Percentiles rank a stretch among this genome's conserved stretches.
These are phyloP conservation scores for Gymnoscopelus braueri DNA, from an alignment of 2,797 vertebrate genomes.

Conservation along the genomic window DNA sequence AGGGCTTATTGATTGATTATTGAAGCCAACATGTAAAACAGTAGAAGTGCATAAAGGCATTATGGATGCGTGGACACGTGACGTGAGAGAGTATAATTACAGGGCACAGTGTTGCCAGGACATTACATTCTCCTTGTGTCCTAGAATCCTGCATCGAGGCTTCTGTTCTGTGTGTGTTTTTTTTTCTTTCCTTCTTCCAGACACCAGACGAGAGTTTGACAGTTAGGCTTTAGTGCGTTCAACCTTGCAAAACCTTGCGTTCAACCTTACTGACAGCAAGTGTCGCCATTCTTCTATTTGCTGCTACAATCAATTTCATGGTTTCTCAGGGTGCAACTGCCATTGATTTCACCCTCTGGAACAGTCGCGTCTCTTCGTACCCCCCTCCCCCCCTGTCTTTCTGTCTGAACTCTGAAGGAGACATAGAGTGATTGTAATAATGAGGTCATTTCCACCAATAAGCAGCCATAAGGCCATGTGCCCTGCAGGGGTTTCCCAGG, in stretches of 20 bases:
- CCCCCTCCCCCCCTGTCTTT: not conserved
- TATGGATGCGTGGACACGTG: no score
- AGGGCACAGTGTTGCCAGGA: no score
- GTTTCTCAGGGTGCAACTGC: not conserved
- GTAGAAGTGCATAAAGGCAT: no score
- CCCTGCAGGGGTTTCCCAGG: not conserved
- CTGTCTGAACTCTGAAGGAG: not conserved
- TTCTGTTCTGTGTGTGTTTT: no score
- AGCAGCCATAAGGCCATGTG: not conserved
- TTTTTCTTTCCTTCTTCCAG: not conserved
- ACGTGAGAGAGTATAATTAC: no score
- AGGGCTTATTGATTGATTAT: no score
- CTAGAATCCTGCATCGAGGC: no score
- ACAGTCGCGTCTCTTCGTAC: not conserved
- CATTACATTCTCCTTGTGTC: no score
- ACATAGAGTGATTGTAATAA: slow-evolving; percentile 14
- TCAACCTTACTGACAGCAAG: not conserved
- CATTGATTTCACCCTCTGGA: not conserved
- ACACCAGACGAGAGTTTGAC: not conserved
- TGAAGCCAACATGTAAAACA: no score
- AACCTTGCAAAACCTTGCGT: not conserved
- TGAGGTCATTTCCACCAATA: slow-evolving; percentile 32
- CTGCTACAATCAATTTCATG: not conserved
- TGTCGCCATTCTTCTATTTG: not conserved
- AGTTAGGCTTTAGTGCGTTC: not conserved